Conservation (phyloP, 2,888 invertebrate species). For the Orchesella flavescens region DNA sequence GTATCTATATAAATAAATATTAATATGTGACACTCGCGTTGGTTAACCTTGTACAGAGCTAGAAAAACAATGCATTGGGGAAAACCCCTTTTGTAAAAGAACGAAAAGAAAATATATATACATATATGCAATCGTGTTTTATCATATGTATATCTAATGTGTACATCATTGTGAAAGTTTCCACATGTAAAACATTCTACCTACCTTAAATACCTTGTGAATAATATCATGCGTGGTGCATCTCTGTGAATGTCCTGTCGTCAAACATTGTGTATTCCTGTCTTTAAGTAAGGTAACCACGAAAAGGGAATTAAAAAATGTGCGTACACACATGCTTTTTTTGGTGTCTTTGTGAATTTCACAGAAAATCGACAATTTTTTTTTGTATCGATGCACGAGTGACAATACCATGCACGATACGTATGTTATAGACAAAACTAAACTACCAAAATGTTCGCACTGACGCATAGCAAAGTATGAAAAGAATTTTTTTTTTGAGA, state of each 20-base stretch:
- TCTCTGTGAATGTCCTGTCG: neutral
- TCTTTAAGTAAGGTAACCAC: no score
- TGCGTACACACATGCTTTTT: neutral
- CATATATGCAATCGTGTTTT: constrained; percentile 15
- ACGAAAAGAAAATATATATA: no score
- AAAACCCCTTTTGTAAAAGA: no score
- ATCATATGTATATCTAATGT: constrained; percentile 2
- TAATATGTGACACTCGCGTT: neutral
- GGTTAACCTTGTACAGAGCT: neutral
- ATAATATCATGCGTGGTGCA: constrained; percentile 18
- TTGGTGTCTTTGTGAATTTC: neutral
- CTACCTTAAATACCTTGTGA: neutral
- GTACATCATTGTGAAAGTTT: constrained; percentile 30
- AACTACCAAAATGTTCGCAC: no score
- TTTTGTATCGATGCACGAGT: no score
- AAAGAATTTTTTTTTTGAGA: no score
- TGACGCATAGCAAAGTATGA: no score
- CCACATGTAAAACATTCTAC: neutral
- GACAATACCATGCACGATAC: no score
- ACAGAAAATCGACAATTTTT: no score
- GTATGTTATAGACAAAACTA: no score
- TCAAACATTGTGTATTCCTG: neutral
- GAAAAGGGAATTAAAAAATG: neutral
- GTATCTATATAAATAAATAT: neutral
- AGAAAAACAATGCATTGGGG: neutral